A percentile compares a stretch with the other conserved stretches of the same genome.
Conservation (phyloP, 1,140 invertebrate species). For the Stegodyphus dumicola region DNA sequence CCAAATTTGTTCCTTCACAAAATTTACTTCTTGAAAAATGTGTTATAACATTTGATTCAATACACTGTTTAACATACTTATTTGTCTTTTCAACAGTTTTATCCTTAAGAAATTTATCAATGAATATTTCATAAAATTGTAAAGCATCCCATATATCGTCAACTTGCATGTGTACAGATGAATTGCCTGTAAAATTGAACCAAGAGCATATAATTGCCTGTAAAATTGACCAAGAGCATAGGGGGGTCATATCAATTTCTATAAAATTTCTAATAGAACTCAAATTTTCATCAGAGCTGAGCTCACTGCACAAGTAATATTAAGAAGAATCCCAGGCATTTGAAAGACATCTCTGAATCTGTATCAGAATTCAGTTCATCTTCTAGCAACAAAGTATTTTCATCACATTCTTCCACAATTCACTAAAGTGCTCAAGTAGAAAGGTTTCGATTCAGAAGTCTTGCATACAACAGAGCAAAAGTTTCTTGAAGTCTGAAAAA, state of each 20-base stretch:
- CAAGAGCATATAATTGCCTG: conserved; percentile 1
- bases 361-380: too few species aligned
- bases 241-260: not conserved
- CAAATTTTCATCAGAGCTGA: not conserved
- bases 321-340: not conserved
- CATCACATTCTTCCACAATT: too few species aligned
- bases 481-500: too few species aligned
- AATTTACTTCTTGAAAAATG: conserved; percentile 22
- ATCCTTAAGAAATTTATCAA: not conserved
- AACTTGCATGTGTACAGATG: conserved; percentile 68
- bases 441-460: too few species aligned
- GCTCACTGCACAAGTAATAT: not conserved
- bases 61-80: conserved; percentile 14
- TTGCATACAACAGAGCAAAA: too few species aligned
- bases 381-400: too few species aligned
- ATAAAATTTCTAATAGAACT: not conserved
- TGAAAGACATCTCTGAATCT: too few species aligned
- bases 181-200: conserved; percentile 62
- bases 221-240: conserved; percentile 47
- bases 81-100: not conserved
- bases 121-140: not conserved
- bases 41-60: conserved; percentile 10
- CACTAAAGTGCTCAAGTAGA: too few species aligned
- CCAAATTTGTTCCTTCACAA: conserved; percentile 8
- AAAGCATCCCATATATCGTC: not conserved